phyloP scores from a whole-genome alignment of 1,140 invertebrate genomes.

The Lutraria rhynchaena region DNA sequence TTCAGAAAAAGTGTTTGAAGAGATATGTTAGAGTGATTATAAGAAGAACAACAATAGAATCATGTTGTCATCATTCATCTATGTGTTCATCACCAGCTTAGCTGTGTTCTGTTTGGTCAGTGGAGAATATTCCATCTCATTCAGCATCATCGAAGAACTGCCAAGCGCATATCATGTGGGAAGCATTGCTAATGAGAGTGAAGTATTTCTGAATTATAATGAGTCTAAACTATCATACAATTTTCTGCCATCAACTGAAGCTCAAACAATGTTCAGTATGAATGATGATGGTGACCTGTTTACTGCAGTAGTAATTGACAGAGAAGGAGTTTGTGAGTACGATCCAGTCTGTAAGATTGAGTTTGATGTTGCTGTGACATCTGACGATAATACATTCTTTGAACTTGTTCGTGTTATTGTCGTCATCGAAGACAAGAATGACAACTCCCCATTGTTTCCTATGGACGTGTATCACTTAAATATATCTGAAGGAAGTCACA shows the following conservation, averaged over 20 bases:
- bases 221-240: constrained; percentile 5
- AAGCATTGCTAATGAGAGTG: constrained; percentile 22
- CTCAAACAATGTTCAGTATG: constrained; percentile 42
- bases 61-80: constrained; percentile 15
- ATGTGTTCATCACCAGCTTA: constrained; percentile 5
- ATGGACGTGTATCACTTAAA: constrained; percentile 60
- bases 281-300: constrained; percentile 47
- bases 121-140: constrained; percentile 12
- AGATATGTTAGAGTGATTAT: constrained; percentile 6
- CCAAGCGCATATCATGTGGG: constrained; percentile 42
- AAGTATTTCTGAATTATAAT: background rate
- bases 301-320: constrained; percentile 42
- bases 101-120: background rate
- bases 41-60: background rate
- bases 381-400: constrained; percentile 23
- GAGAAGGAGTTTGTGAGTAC: constrained; percentile 41
- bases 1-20: constrained; percentile 13
- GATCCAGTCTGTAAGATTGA: constrained; percentile 11
- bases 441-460: constrained; percentile 77
- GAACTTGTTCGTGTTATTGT: constrained; percentile 62
- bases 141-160: constrained; percentile 38
- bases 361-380: constrained; percentile 52
- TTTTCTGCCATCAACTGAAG: constrained; percentile 24
- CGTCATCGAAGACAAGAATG: constrained; percentile 73
- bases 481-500: constrained; percentile 70